These are phyloP conservation scores for Zele albiditarsus DNA, from an alignment of 2,888 invertebrate species.

Conservation along the genomic window DNA sequence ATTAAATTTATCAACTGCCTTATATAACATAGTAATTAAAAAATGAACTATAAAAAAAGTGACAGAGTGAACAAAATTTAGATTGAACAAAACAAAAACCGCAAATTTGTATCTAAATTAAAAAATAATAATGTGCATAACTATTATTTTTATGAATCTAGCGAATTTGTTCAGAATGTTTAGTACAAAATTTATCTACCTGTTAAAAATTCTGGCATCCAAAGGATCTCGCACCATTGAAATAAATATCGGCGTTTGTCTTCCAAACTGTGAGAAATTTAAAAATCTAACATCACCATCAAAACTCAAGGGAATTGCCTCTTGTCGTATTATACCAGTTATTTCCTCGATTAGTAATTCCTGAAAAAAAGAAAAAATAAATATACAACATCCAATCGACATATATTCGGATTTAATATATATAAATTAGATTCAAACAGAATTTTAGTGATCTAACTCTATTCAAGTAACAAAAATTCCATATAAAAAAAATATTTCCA, in stretches of 20 bases:
- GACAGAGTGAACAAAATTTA: no score
- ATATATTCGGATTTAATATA: no score
- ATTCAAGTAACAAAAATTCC: not conserved
- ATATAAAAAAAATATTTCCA: not conserved
- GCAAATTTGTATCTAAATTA: no score
- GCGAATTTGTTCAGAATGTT: no score
- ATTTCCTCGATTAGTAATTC: slow-evolving; percentile 75
- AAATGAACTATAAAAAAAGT: no score
- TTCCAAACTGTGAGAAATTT: slow-evolving; percentile 76
- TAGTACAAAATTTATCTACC: slow-evolving; percentile 64
- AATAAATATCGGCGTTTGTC: slow-evolving; percentile 77
- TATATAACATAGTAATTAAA: no score
- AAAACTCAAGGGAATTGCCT: slow-evolving; percentile 77
- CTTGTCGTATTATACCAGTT: slow-evolving; percentile 73
- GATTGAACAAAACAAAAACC: no score
- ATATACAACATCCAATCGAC: not conserved
- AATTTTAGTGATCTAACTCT: no score
- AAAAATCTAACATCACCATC: slow-evolving; percentile 77
- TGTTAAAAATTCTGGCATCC: slow-evolving; percentile 74
- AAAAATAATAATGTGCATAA: no score
- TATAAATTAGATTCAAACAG: no score
- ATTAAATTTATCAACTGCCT: no score
- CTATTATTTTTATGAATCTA: no score
- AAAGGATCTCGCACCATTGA: slow-evolving; percentile 78
- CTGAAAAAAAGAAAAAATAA: slow-evolving; percentile 64